phyloP scores from a whole-genome alignment of 2,113 vertebrate genomes.

The Murina feae region DNA sequence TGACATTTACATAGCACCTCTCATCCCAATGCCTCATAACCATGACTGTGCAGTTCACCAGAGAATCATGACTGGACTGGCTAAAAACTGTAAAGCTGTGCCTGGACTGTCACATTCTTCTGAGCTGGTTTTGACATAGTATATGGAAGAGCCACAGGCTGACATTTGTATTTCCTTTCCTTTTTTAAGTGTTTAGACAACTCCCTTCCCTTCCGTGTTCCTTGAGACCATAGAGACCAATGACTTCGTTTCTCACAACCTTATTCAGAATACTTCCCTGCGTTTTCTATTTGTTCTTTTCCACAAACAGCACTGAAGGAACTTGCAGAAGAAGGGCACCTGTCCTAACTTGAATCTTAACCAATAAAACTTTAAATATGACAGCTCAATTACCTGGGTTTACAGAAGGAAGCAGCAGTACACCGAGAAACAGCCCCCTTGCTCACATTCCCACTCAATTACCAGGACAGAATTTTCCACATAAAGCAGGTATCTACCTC shows the following conservation, averaged over 20 bases:
- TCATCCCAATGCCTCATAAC: conserved; percentile 25
- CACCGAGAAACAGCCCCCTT: not conserved
- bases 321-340: not conserved
- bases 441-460: not conserved
- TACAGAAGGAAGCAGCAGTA: not conserved
- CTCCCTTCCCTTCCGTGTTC: not conserved
- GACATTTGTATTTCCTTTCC: conserved; percentile 13
- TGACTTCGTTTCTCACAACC: not conserved
- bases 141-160: not conserved
- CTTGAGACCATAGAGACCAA: not conserved
- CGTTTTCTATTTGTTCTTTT: conserved; percentile 14
- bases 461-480: not conserved
- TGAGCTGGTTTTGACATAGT: conserved; percentile 27
- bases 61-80: conserved; percentile 51
- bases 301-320: not conserved
- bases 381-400: conserved; percentile 35
- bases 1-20: conserved; percentile 54
- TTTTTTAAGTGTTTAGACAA: not conserved
- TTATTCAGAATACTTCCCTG: not conserved
- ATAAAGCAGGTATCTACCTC: not conserved
- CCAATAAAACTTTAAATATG: conserved; percentile 46
- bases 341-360: conserved; percentile 48
- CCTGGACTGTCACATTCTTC: not conserved
- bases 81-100: conserved; percentile 7
- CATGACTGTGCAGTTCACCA: conserved; percentile 62